Base-by-base conservation (phyloP, 2,888 invertebrate genomes). In the Sicus ferrugineus region DNA sequence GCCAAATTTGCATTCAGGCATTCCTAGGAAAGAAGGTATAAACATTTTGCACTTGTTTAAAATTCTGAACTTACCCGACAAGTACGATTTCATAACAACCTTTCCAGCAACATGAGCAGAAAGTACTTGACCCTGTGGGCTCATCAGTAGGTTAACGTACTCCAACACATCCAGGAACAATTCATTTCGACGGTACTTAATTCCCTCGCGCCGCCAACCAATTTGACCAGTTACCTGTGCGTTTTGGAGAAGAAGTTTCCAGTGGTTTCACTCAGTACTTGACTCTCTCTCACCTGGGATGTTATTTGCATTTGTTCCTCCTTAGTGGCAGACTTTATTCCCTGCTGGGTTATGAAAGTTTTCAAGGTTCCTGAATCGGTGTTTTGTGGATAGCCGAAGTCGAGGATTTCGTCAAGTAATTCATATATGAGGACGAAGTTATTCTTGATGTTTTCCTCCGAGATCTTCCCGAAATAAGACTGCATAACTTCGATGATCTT, bases 1-100 rank as follows among this genome's bases (percentile, higher is more conserved):
- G 19, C 99, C 99, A 85, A 95, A 99, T 88, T 99, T 99, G 88
- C 99, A 99, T 86, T 99, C 99, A 0, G 99, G 99, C 99, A 99
- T 99, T 38, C 99, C 99, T 85, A 28, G 23, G 7, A 16, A n/a
- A n/a, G n/a, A n/a, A n/a, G n/a, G 26, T 28, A 48, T 6, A 28
- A 42, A 46, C 7, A 6, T 42, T 1, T 5, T 2, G 9, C 23
- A 42, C 26, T 9, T 2, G 5, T 26, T 2, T 62, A 26, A 26
- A 46, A 21, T 14, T 19, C 2, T 50, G 31, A 38, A 74, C 78
- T 75, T 72, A 85, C 85, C 85, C 28, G 98, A 98, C 71, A 99
- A 88, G 85, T 98, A 99, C 0, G 98, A 97, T 87, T 99, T 99
- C 99, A 99, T 99, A 46, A 98, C 97, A 67, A 99, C 97, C 86